Evolutionary conservation across 1,140 invertebrate genomes (phyloP), one percentile per base, ranked within the genome.

Genomic region (Zophobas atratus): DNA sequence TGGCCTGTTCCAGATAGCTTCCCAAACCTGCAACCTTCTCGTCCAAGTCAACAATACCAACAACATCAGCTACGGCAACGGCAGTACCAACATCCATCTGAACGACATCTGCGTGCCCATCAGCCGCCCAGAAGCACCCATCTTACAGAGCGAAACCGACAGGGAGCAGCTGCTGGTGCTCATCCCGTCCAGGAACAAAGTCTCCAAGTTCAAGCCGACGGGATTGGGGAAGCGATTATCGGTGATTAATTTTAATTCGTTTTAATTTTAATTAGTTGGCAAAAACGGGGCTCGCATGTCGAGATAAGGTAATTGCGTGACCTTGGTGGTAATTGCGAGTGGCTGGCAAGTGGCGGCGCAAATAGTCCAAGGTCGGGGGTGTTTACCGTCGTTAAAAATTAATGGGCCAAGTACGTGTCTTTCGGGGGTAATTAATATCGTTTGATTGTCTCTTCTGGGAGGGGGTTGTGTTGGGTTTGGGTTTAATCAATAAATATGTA

Each of bases 1-100:
- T 80, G 92, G 92, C 2, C 86, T 93, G 1, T 92, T 92, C 84
- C 92, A 93, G 87, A 93, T 93, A 67, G 92, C 92, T 1, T 92
- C 92, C 0, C 92, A 93, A 83, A 92, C 92, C 74, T 93, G 92
- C 79, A 92, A 91, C 82, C 91, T 93, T 79, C 87, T 93, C 43
- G 91, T 93, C 34, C 92, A 93, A 89, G 91, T 93, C 46, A 93
- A 93, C 84, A 93, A 93, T 81, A 93, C 92, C 53, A 92, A 93
- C 85, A 93, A 93, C 82, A 92, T 93, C 48, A 92, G 91, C 79
- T 90, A 91, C 83, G 92, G 91, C 70, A 89, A 91, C 80, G 90
- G 90, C 76, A 87, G 90, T 39, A 87, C 89, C 35, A 92, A 90
- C 81, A 89, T 92, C 76, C 89, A 91, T 74, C 91, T 90, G 81